Evolutionary conservation across 2,888 invertebrate species (phyloP), one percentile per base, ranked within the genome.

Genomic region (Polymixis flavicincta): DNA sequence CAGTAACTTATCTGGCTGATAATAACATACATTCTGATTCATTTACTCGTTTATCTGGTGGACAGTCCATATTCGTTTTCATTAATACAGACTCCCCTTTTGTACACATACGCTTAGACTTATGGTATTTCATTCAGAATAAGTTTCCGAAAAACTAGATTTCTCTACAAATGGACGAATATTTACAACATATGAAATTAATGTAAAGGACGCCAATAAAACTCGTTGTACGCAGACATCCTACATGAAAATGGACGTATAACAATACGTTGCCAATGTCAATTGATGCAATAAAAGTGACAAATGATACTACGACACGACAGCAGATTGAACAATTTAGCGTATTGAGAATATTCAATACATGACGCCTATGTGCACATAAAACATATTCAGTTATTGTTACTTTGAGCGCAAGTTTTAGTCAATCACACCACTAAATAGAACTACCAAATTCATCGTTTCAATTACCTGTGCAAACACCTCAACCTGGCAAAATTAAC

Each of bases 261-360:
- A 45, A 74, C 71, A 75, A 75, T 74, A 77, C 73, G 13, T 67
- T 72, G 74, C 54, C 75, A 85, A 85, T 80, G 76, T 76, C 80
- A 83, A 83, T 80, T 85, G 84, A 76, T 68, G 60, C 28, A 80
- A 82, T 80, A 74, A 70, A 76, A 70, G 22, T 45, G 54, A 71
- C 74, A 74, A 81, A 77, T 22, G 73, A 70, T 63, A 0, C 52
- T 48, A 61, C 37, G 32, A 69, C 68, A 70, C 32, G 45, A 78
- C 54, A 57, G 13, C 57, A 77, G 32, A 80, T 70, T 80, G 66
- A 42, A 73, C 57, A 68, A 80, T 80, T 83, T 76, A 76, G 59
- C 22, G 11, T 79, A 64, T 59, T 64, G 78, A 55, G 52, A 71
- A 64, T 73, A 57, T 69, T 78, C 48, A 66, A 64, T 42, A 57